phyloP scores from a whole-genome alignment of 2,888 invertebrate genomes.

The Koerneria pararmatus region DNA sequence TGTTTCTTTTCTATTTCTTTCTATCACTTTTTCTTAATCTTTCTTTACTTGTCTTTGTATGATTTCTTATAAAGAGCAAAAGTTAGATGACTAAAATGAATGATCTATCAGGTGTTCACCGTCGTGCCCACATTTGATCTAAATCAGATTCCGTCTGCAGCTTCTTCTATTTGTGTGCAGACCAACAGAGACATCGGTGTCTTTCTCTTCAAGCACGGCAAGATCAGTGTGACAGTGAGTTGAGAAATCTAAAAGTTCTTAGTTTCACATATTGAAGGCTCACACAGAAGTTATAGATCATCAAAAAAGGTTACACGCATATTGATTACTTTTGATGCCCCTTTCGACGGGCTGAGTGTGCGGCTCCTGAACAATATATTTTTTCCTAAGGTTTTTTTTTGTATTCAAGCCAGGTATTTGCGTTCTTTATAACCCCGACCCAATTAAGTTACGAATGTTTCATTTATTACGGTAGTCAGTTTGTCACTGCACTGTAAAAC shows the following conservation, averaged over 20 bases:
- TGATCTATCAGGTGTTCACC: conserved; percentile 27
- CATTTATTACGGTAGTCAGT: too few relatives aligned
- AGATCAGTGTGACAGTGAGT: conserved; percentile 26
- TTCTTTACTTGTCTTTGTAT: neutral
- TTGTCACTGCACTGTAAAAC: too few relatives aligned
- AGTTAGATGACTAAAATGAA: neutral
- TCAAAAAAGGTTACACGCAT: too few relatives aligned
- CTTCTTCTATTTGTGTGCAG: conserved; percentile 20
- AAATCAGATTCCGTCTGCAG: conserved; percentile 29
- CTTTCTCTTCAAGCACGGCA: conserved; percentile 34
- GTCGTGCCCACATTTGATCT: conserved; percentile 39
- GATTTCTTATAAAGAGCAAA: neutral
- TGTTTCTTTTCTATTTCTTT: neutral
- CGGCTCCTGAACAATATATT: too few relatives aligned
- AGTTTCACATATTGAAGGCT: neutral
- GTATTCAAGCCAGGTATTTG: too few relatives aligned
- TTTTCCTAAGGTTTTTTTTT: too few relatives aligned
- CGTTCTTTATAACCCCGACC: too few relatives aligned
- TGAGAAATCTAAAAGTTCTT: neutral
- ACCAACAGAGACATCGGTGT: conserved; percentile 29
- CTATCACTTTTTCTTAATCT: neutral
- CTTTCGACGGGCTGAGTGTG: too few relatives aligned
- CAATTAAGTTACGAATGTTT: too few relatives aligned
- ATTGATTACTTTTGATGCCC: too few relatives aligned
- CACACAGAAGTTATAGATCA: neutral